Percentiles rank a stretch among this genome's conserved stretches.
Evolutionary conservation across 2,888 invertebrate species (phyloP).

Genomic region (Apotomis capreana): DNA sequence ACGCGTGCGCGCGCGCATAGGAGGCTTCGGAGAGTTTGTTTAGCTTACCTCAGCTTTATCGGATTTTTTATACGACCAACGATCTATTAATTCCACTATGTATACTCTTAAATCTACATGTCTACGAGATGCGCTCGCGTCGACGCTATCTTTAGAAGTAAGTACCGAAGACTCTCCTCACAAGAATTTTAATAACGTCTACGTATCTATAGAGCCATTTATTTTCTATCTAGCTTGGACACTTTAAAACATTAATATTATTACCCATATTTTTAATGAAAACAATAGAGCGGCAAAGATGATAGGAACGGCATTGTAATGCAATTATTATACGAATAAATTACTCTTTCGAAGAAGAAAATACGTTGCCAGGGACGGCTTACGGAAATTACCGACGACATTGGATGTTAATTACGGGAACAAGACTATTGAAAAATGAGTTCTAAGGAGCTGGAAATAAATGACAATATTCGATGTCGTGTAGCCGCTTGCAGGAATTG

Average conservation of each 20-base stretch:
- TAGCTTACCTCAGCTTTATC: conserved; percentile 51
- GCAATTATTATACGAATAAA: conserved; percentile 25
- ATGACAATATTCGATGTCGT: conserved; percentile 16
- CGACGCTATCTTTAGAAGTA: conserved; percentile 24
- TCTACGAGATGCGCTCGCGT: not conserved
- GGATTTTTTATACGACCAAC: conserved; percentile 43
- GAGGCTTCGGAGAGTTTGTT: conserved; percentile 51
- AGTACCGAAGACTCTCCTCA: conserved; percentile 18
- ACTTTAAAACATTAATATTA: conserved; percentile 2
- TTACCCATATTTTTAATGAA: conserved; percentile 6
- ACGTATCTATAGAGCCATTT: conserved; percentile 12
- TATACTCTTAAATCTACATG: not conserved
- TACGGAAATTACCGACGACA: conserved; percentile 32
- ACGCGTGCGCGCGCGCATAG: conserved; percentile 48
- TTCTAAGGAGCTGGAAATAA: conserved; percentile 2
- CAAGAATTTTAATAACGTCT: conserved; percentile 15
- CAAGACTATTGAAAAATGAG: conserved; percentile 35
- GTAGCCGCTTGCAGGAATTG: conserved; percentile 35
- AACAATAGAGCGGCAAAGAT: conserved; percentile 19
- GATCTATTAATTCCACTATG: conserved; percentile 22
- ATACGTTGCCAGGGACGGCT: conserved; percentile 11
- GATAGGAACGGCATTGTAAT: conserved; percentile 11
- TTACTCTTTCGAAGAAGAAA: conserved; percentile 18
- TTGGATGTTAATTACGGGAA: conserved; percentile 42
- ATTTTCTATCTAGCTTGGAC: conserved; percentile 3